Percentiles rank a stretch among this genome's conserved stretches.
phyloP scores from a whole-genome alignment of 2,113 vertebrate genomes.

The Sturnira hondurensis region DNA sequence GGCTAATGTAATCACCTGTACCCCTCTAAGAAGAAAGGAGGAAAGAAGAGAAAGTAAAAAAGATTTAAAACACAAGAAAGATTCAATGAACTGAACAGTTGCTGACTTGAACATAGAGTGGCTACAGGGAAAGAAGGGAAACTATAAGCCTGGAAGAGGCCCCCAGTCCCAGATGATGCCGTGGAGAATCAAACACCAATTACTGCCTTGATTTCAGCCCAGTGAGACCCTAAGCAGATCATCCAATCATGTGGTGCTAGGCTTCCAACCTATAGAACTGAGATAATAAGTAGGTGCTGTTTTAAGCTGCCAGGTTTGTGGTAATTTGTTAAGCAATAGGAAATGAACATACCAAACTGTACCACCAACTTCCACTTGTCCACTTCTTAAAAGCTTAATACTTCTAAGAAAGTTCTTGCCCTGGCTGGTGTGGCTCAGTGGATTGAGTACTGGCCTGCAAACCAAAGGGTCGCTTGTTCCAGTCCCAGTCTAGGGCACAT shows the following conservation, averaged over 20 bases:
- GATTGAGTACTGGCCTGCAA: too few relatives aligned
- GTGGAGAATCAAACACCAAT: not conserved
- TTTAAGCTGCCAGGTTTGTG: not conserved
- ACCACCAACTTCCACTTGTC: not conserved
- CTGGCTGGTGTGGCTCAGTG: too few relatives aligned
- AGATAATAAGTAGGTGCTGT: not conserved
- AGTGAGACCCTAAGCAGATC: not conserved
- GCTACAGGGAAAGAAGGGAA: not conserved
- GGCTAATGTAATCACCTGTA: not conserved
- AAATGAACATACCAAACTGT: not conserved
- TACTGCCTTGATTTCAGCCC: not conserved
- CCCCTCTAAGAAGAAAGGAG: not conserved
- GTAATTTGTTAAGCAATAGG: constrained; percentile 10
- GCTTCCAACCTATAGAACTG: not conserved
- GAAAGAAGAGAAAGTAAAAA: not conserved
- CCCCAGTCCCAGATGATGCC: not conserved
- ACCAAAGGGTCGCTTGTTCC: too few relatives aligned
- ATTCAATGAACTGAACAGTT: not conserved
- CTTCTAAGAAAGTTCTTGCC: not conserved
- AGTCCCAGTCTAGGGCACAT: too few relatives aligned
- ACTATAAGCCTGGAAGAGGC: not conserved
- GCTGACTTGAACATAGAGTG: not conserved
- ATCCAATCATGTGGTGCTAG: not conserved
- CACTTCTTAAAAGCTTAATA: not conserved
- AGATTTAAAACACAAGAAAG: not conserved